These are phyloP conservation scores for Scopus umbretta DNA, from an alignment of 2,113 vertebrate species.

Conservation along the genomic window DNA sequence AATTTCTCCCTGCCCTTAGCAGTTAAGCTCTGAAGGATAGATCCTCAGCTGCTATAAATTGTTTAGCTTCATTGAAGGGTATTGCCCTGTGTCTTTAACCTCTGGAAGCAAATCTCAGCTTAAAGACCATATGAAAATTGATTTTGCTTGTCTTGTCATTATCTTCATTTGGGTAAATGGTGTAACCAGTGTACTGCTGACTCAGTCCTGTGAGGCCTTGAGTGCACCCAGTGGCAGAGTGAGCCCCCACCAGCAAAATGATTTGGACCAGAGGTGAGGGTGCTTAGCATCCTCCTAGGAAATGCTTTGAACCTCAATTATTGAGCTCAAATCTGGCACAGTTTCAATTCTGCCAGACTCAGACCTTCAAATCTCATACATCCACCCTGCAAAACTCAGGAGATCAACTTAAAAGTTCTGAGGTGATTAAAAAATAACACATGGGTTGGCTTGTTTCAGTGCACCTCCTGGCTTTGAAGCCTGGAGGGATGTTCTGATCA, in stretches of 20 bases:
- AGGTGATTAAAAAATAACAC: neutral
- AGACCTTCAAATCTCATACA: neutral
- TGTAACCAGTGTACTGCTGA: neutral
- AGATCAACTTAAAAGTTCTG: neutral
- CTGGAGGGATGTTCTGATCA: neutral
- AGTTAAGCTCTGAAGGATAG: constrained; percentile 42
- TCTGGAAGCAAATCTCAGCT: constrained; percentile 37
- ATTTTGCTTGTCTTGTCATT: constrained; percentile 42
- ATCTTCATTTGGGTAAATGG: constrained; percentile 26
- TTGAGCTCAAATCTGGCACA: neutral
- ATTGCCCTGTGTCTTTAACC: constrained; percentile 42
- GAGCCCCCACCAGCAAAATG: neutral
- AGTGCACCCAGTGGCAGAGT: neutral
- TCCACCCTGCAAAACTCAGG: neutral
- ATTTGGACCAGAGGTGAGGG: neutral
- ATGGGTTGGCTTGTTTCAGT: neutral
- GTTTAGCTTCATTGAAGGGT: constrained; percentile 18
- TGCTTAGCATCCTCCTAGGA: neutral
- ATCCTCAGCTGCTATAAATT: constrained; percentile 43
- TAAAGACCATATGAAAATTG: constrained; percentile 51
- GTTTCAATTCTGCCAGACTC: neutral
- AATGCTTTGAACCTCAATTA: neutral
- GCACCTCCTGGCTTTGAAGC: neutral
- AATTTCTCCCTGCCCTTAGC: constrained; percentile 39
- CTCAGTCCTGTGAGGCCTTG: neutral